A percentile compares a stretch with the other conserved stretches of the same genome.
phyloP scores from a whole-genome alignment of 2,113 vertebrate genomes.

The Scalopus aquaticus region DNA sequence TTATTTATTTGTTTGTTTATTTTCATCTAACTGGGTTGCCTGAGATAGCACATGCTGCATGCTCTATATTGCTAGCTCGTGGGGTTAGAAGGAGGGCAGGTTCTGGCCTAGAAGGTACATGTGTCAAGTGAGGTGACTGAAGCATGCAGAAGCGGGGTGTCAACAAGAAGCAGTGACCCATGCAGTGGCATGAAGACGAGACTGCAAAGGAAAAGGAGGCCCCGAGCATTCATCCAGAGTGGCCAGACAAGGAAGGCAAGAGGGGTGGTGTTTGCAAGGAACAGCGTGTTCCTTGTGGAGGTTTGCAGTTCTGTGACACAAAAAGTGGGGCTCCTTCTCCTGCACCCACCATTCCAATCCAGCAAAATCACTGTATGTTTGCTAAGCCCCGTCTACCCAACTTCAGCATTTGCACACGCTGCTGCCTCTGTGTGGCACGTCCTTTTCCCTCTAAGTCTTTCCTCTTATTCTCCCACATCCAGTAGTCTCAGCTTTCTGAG shows the following conservation, averaged over 20 bases:
- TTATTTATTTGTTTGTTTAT: neutral
- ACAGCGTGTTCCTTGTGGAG: neutral
- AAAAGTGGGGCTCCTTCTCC: fast-evolving
- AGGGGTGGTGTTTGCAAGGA: no score
- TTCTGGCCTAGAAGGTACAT: neutral
- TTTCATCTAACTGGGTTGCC: neutral
- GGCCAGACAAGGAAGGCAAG: neutral
- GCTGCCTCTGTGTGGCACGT: neutral
- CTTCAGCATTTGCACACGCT: fast-evolving
- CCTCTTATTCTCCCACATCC: neutral
- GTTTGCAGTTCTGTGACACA: neutral
- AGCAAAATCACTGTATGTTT: fast-evolving
- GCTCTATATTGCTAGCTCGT: neutral
- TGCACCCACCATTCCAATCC: fast-evolving
- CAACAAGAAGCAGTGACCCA: neutral
- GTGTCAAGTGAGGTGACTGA: neutral
- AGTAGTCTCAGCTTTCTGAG: neutral
- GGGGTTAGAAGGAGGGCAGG: neutral
- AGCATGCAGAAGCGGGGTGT: neutral
- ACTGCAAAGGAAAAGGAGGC: neutral
- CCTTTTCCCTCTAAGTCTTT: neutral
- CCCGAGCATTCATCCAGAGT: neutral
- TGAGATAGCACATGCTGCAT: neutral
- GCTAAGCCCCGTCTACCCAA: fast-evolving
- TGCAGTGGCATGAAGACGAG: neutral